Conservation (phyloP, 2,797 vertebrate genomes). For the Oceanodroma leucorhoa region DNA sequence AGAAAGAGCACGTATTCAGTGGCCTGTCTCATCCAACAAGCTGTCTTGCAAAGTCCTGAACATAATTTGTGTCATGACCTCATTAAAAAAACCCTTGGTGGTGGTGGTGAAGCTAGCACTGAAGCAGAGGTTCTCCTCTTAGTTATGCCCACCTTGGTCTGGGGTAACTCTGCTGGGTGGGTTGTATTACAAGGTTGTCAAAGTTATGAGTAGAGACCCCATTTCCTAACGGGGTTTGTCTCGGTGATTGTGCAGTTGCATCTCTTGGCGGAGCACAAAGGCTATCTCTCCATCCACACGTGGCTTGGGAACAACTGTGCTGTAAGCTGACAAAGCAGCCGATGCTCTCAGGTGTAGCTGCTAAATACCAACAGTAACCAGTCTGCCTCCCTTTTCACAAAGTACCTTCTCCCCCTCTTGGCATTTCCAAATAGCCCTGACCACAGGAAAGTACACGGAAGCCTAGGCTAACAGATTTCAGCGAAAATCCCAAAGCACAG, state of each 20-base stretch:
- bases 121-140: not conserved
- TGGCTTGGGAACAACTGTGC: not conserved
- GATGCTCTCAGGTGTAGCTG: not conserved
- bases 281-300: accelerated
- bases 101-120: not conserved
- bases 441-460: not conserved
- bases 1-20: not conserved
- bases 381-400: not conserved
- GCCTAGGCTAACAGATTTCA: not conserved
- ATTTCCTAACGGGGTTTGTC: not conserved
- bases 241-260: not conserved
- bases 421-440: not conserved
- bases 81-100: not conserved
- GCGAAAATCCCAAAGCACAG: not conserved
- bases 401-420: not conserved
- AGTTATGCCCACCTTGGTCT: not conserved
- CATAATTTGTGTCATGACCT: too few species aligned
- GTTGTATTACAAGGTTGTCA: not conserved
- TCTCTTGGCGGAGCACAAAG: too few species aligned
- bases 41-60: not conserved
- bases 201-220: not conserved
- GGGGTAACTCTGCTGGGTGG: not conserved
- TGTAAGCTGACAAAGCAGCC: not conserved
- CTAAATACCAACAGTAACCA: accelerated
- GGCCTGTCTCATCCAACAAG: not conserved